Evolutionary conservation across 2,888 invertebrate genomes (phyloP), one percentile per base, ranked within the genome.

Genomic region (Thalpophila matura): DNA sequence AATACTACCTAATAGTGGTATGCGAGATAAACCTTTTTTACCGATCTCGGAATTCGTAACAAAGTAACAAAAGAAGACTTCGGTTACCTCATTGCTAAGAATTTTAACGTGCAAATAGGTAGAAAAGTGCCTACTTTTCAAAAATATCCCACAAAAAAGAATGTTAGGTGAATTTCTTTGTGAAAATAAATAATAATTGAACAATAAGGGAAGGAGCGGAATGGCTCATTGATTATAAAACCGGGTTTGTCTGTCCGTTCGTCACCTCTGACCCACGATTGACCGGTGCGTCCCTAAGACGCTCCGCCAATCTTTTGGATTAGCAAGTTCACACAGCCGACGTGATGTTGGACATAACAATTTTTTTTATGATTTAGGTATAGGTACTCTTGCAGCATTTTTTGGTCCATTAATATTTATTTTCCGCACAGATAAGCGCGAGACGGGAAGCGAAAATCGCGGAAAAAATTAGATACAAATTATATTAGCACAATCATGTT

Each of bases 211-310:
- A 74, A 73, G 74, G 79, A 77, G 67, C 63, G 72, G 75, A 81
- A 81, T 80, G 63, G 72, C 66, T 75, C 68, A 69, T 79, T 78
- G 77, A 72, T 77, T 77, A 76, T 80, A 74, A 80, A 88, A 89
- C 89, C 91, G 89, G 92, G 87, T 86, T 79, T 75, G 83, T 75
- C 64, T 42, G 92, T 88, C 93, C 94, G 94, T 94, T 94, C 85
- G 88, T 93, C 91, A 94, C 94, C 94, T 93, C 83, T 94, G 94
- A 94, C 94, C 94, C 93, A 83, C 79, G 92, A 86, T 84, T 89
- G 92, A 92, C 93, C 91, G 90, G 88, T 87, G 69, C 63, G 57
- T 79, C 80, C 79, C 76, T 67, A 63, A 72, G 72, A 80, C 65
- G 65, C 62, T 82, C 76, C 77, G 88, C 88, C 84, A 87, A 89